Evolutionary conservation across 2,888 invertebrate species (phyloP).

Genomic region (Drosophila antonietae): DNA sequence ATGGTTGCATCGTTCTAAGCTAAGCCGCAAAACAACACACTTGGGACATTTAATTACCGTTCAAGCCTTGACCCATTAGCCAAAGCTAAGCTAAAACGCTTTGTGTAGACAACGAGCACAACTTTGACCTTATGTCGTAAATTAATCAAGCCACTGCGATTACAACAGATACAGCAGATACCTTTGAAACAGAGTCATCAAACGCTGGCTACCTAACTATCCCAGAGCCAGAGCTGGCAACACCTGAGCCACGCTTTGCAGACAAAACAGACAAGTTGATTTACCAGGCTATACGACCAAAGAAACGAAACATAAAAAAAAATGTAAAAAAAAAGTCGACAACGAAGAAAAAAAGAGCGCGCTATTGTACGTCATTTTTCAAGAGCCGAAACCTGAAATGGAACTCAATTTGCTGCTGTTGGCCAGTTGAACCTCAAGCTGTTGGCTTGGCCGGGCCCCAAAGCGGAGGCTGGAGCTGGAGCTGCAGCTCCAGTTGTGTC

Average conservation of each 20-base stretch:
- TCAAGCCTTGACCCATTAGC: conserved; percentile 71
- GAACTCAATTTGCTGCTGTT: conserved; percentile 52
- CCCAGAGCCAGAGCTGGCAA: conserved; percentile 40
- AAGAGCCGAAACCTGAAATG: conserved; percentile 71
- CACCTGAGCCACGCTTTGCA: conserved; percentile 59
- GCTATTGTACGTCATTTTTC: conserved; percentile 76
- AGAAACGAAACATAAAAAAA: conserved; percentile 22
- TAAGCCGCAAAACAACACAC: conserved; percentile 11
- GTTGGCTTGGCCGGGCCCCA: conserved; percentile 20
- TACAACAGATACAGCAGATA: conserved; percentile 44
- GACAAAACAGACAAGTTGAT: conserved; percentile 75
- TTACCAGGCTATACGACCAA: conserved; percentile 58
- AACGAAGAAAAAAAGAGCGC: conserved; percentile 31
- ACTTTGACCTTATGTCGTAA: conserved; percentile 66
- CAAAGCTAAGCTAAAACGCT: conserved; percentile 56
- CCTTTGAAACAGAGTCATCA: conserved; percentile 68
- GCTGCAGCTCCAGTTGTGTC: conserved; percentile 32
- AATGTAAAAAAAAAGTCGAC: conserved; percentile 7
- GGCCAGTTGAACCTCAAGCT: conserved; percentile 33
- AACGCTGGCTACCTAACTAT: conserved; percentile 55
- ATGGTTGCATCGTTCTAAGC: conserved; percentile 22
- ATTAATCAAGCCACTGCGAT: conserved; percentile 68
- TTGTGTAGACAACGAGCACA: conserved; percentile 45
- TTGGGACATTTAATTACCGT: conserved; percentile 33
- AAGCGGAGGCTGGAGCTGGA: conserved; percentile 20